These are phyloP conservation scores for Xenops minutus DNA, from an alignment of 2,797 vertebrate genomes.

Conservation along the genomic window DNA sequence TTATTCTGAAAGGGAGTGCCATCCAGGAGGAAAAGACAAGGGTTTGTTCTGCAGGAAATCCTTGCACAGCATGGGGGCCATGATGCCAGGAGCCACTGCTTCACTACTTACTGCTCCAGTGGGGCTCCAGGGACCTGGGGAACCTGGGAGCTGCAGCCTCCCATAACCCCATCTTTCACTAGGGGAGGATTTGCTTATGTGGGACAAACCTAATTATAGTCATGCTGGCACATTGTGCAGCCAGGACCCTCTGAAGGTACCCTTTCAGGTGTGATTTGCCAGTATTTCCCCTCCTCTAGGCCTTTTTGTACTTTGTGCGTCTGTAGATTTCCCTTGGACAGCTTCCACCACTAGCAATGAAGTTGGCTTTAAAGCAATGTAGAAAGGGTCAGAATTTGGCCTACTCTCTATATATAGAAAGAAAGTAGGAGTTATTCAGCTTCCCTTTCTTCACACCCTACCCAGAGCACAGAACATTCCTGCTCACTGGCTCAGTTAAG, in stretches of 20 bases:
- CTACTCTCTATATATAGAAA: not conserved
- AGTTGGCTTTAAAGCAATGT: not conserved
- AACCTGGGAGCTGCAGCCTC: not conserved
- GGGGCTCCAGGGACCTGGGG: not conserved
- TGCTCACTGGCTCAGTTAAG: not conserved
- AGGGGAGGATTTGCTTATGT: not conserved
- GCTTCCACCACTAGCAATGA: not conserved
- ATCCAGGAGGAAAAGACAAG: not conserved
- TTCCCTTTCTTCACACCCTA: not conserved
- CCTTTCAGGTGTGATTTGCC: not conserved
- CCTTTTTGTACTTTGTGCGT: not conserved
- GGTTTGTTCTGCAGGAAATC: not conserved
- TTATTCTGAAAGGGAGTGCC: not conserved
- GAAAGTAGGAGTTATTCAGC: not conserved
- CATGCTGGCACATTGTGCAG: not conserved
- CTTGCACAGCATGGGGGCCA: accelerated
- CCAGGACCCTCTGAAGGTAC: not conserved
- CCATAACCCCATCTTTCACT: accelerated
- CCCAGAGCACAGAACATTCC: not conserved
- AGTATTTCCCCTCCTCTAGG: not conserved
- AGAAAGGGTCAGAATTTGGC: not conserved
- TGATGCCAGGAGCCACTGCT: not conserved
- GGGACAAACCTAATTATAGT: not conserved
- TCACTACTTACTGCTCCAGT: accelerated
- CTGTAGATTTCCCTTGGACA: not conserved